Evolutionary conservation across 2,797 vertebrate species (phyloP), one percentile per base, ranked within the genome.

Genomic region (Sparidentex hasta): DNA sequence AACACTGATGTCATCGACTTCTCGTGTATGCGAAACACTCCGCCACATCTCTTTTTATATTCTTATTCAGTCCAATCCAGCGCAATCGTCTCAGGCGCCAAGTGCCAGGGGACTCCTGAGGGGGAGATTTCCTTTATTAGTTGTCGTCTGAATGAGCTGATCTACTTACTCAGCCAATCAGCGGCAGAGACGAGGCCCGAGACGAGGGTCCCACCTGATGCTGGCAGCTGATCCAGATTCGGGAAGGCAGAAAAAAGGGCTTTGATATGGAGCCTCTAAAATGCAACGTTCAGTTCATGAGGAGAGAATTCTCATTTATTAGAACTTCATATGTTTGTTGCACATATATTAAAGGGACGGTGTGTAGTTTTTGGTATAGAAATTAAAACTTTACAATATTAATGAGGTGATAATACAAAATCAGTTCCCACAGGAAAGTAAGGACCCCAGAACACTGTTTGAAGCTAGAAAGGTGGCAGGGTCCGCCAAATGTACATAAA

Each of bases 151-250:
- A 91, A 92, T 76, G 86, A 92, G 85, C 87, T 95, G 93, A 93
- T 95, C 95, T 89, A 95, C 90, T 95, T 95, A 88, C 48, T 83
- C 80, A 89, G 82, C 93, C 94, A 93, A 94, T 94, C 90, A 93
- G 89, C 79, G 66, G 62, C 82, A 76, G 76, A 78, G 84, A 66
- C 76, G 76, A 78, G 84, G 66, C 76, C 82, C 74, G 76, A 92
- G 88, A 85, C 81, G 80, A 83, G 74, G 85, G 82, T 85, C 91
- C 85, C 88, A 92, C 86, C 89, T 92, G 89, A 88, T 65, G 65
- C 67, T 33, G 67, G 85, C 61, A 82, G 73, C 76, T 90, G 85
- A 82, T 93, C 92, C 87, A 90, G 71, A 93, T 92, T 86, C 29
- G 3, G 46, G 82, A 54, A 71, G 59, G 70, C 13, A 57, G 38